Evolutionary conservation across 35 echinoderm and acorn worm species (phyloP).

Genomic region (Chiridota heheva): DNA sequence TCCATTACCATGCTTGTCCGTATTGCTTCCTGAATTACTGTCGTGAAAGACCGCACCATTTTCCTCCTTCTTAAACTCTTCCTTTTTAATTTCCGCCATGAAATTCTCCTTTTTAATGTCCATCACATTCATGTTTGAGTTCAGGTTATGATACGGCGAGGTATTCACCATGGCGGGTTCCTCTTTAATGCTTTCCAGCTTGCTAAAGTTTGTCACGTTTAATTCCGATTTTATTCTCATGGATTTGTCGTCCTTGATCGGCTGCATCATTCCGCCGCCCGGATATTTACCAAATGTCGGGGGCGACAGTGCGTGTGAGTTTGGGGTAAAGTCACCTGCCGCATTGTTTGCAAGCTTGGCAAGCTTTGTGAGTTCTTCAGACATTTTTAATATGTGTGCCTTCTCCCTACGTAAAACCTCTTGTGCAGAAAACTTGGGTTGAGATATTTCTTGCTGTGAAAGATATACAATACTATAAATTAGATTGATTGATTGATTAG

Average conservation of each 20-base stretch:
- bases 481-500: not conserved
- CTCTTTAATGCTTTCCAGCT: constrained; percentile 41
- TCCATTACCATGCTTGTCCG: constrained; percentile 40
- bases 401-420: not conserved
- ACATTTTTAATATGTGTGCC: constrained; percentile 50
- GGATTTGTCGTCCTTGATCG: constrained; percentile 48
- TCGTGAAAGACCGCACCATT: constrained; percentile 44
- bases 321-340: constrained; percentile 69
- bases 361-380: constrained; percentile 85
- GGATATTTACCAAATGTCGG: constrained; percentile 41
- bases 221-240: constrained; percentile 51
- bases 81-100: constrained; percentile 16
- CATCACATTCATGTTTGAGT: not conserved
- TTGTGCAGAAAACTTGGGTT: not conserved
- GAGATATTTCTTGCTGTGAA: not conserved
- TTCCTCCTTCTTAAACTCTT: constrained; percentile 51
- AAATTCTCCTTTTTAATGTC: not conserved
- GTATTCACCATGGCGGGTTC: constrained; percentile 8
- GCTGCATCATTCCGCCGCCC: constrained; percentile 1
- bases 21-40: constrained; percentile 35
- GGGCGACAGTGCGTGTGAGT: constrained; percentile 30
- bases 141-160: constrained; percentile 43
- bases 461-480: not conserved
- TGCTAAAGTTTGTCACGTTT: constrained; percentile 14
- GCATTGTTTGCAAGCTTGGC: constrained; percentile 91